A percentile compares a stretch with the other conserved stretches of the same genome.
phyloP scores from a whole-genome alignment of 2,888 invertebrate species.

The Meandrusa payeni region DNA sequence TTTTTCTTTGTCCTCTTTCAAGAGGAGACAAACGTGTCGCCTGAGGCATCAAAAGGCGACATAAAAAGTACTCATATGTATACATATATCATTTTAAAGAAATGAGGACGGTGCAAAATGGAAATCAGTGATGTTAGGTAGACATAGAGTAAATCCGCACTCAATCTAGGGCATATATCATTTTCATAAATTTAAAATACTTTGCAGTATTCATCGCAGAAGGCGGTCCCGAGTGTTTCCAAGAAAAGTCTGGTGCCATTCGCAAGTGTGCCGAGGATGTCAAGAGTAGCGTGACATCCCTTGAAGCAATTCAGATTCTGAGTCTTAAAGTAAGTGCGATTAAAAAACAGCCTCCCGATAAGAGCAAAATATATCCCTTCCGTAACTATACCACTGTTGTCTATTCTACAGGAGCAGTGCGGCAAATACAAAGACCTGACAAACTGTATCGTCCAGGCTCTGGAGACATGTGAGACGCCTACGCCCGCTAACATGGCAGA shows the following conservation, averaged over 20 bases:
- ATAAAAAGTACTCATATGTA: too few species aligned
- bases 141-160: too few species aligned
- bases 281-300: conserved; percentile 30
- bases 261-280: conserved; percentile 79
- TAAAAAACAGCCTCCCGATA: too few species aligned
- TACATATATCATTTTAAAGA: too few species aligned
- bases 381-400: too few species aligned
- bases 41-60: too few species aligned
- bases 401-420: conserved; percentile 52
- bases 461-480: conserved; percentile 85
- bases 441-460: conserved; percentile 79
- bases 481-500: conserved; percentile 91
- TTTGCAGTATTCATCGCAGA: conserved; percentile 81
- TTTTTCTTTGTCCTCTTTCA: too few species aligned
- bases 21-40: too few species aligned
- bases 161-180: too few species aligned
- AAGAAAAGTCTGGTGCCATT: conserved; percentile 77
- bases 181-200: neutral
- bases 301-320: conserved; percentile 43
- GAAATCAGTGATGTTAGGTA: too few species aligned
- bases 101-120: too few species aligned
- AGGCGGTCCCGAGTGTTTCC: conserved; percentile 87
- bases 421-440: conserved; percentile 79
- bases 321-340: conserved; percentile 43
- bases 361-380: too few species aligned